A percentile compares a stretch with the other conserved stretches of the same genome.
Evolutionary conservation across 1,140 invertebrate species (phyloP).

Genomic region (Gryon sp.): DNA sequence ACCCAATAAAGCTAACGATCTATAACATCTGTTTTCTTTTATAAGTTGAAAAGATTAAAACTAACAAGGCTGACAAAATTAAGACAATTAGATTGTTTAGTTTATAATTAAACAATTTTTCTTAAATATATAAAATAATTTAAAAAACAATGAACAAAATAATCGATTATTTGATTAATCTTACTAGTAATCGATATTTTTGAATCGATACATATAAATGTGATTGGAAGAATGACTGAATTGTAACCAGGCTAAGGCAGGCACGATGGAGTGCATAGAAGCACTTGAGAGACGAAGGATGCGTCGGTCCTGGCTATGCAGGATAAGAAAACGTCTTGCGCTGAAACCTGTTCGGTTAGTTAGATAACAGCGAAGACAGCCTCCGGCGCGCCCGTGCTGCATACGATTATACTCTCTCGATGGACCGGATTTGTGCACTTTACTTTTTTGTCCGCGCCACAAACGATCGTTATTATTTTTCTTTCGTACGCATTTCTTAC

Average conservation of each 20-base stretch:
- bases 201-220: no score
- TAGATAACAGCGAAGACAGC: constrained; percentile 60
- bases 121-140: no score
- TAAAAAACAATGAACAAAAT: no score
- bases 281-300: constrained; percentile 32
- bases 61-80: no score
- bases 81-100: no score
- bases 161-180: no score
- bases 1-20: no score
- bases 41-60: no score
- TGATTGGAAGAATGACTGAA: constrained; percentile 15
- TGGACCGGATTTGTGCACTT: constrained; percentile 57
- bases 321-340: constrained; percentile 46
- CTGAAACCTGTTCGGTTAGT: constrained; percentile 58
- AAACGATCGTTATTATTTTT: constrained; percentile 60
- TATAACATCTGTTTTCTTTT: no score
- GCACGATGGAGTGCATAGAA: constrained; percentile 41
- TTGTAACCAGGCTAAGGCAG: constrained; percentile 57
- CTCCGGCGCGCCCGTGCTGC: constrained; percentile 70
- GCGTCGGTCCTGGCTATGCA: constrained; percentile 16
- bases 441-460: constrained; percentile 41
- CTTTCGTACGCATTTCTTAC: constrained; percentile 43
- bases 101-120: no score
- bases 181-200: no score
- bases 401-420: constrained; percentile 67